Evolutionary conservation across 2,113 vertebrate genomes (phyloP).

Genomic region (Gopherus evgoodei): DNA sequence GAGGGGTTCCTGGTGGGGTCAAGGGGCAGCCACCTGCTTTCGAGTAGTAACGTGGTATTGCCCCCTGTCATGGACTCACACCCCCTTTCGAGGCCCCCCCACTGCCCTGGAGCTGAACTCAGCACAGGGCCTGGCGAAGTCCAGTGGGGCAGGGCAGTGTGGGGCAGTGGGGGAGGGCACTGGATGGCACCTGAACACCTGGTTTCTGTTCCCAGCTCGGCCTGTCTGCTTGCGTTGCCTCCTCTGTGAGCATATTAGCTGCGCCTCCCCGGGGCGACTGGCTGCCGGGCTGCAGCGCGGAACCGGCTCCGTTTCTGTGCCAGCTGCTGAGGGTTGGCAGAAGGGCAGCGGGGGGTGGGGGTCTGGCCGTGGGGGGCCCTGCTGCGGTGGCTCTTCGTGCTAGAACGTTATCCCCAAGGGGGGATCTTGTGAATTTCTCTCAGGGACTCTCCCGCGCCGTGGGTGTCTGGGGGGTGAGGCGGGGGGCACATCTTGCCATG

Average conservation of each 20-base stretch:
- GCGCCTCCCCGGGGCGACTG: too few species aligned
- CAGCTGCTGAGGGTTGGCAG: too few species aligned
- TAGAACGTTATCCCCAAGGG: neutral
- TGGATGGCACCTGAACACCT: neutral
- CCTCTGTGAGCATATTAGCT: too few species aligned
- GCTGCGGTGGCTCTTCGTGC: neutral
- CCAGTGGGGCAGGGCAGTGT: neutral
- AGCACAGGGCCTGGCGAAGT: neutral
- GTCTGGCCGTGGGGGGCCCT: fast-evolving
- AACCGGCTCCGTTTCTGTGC: too few species aligned
- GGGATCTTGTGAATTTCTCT: neutral
- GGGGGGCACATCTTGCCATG: neutral
- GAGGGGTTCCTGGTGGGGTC: too few species aligned
- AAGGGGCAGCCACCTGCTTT: neutral
- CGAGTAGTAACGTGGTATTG: neutral
- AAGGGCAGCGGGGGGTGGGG: too few species aligned
- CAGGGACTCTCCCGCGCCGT: neutral
- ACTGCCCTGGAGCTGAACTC: neutral
- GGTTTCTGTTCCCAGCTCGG: neutral
- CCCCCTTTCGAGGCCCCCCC: too few species aligned
- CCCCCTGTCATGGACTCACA: too few species aligned
- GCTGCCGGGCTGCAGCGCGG: too few species aligned
- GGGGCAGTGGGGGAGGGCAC: neutral
- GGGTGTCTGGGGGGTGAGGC: neutral
- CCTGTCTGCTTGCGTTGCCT: too few species aligned